phyloP scores from a whole-genome alignment of 2,797 vertebrate species.

The Sebastes alutus region DNA sequence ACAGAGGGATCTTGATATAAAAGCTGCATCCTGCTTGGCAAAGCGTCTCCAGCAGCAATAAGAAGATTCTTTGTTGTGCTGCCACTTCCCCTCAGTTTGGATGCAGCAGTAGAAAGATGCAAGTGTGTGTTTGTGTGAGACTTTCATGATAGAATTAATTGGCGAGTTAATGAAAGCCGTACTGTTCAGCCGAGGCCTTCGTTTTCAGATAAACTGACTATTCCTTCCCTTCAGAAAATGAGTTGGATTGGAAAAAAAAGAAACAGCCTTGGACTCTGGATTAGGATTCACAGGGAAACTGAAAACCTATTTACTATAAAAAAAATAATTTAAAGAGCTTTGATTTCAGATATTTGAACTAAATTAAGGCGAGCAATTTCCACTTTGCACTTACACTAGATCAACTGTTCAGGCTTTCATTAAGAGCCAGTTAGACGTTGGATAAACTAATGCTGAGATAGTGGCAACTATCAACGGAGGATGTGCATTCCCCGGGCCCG shows the following conservation, averaged over 20 bases:
- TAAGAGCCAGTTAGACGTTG: rapidly evolving
- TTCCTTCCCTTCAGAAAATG: neutral
- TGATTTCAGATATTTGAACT: neutral
- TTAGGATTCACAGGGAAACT: neutral
- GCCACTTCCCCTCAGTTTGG: conserved; percentile 60
- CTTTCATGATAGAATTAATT: conserved; percentile 48
- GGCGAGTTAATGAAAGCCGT: conserved; percentile 32
- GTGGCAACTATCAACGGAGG: neutral
- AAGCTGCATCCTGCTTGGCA: conserved; percentile 70
- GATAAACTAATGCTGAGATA: neutral
- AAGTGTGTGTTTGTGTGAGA: conserved; percentile 37
- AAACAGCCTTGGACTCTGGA: rapidly evolving
- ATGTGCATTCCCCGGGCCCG: neutral
- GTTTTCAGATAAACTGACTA: neutral
- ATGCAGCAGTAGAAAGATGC: conserved; percentile 36
- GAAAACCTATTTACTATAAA: neutral
- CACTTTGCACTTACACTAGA: neutral
- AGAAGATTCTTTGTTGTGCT: conserved; percentile 70
- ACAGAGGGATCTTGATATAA: conserved; percentile 33
- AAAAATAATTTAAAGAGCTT: neutral
- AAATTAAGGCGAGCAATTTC: neutral
- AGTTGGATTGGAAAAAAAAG: neutral
- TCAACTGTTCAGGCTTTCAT: neutral
- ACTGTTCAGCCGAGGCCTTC: conserved; percentile 21
- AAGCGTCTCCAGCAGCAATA: conserved; percentile 36